These are phyloP conservation scores for Muscicapa comitata DNA, from an alignment of 2,797 vertebrate species.

Conservation along the genomic window DNA sequence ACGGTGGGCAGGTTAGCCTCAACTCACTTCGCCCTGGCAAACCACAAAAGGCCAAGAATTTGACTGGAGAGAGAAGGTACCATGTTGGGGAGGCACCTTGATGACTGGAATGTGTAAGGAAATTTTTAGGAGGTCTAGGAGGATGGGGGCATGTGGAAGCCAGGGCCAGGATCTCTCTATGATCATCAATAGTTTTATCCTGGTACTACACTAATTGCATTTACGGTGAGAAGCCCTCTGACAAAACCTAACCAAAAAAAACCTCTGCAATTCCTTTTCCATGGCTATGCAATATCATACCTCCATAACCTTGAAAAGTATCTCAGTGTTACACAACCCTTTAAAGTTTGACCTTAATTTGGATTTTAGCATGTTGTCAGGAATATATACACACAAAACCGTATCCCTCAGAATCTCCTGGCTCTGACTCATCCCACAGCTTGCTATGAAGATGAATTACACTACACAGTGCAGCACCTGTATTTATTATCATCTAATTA, in stretches of 20 bases:
- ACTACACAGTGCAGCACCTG: slow-evolving; percentile 47
- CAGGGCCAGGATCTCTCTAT: background rate
- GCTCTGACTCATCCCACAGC: background rate
- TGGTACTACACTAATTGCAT: background rate
- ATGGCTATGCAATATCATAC: background rate
- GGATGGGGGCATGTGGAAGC: background rate
- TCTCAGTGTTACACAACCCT: background rate
- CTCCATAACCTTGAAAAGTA: background rate
- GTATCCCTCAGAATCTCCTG: background rate
- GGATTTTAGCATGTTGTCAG: background rate
- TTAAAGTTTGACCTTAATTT: background rate
- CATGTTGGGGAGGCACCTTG: background rate
- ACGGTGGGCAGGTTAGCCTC: background rate
- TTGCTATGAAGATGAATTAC: slow-evolving; percentile 23
- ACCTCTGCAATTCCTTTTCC: background rate
- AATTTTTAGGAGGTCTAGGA: background rate
- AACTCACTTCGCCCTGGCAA: background rate
- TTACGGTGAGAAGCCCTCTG: background rate
- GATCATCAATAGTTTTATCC: background rate
- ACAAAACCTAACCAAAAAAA: background rate
- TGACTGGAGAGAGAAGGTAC: background rate
- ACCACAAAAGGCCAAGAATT: background rate
- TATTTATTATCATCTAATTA: slow-evolving; percentile 71
- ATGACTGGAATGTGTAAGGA: background rate
- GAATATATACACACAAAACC: background rate